phyloP scores from a whole-genome alignment of 1,140 invertebrate genomes.

The Drosophila orosa region DNA sequence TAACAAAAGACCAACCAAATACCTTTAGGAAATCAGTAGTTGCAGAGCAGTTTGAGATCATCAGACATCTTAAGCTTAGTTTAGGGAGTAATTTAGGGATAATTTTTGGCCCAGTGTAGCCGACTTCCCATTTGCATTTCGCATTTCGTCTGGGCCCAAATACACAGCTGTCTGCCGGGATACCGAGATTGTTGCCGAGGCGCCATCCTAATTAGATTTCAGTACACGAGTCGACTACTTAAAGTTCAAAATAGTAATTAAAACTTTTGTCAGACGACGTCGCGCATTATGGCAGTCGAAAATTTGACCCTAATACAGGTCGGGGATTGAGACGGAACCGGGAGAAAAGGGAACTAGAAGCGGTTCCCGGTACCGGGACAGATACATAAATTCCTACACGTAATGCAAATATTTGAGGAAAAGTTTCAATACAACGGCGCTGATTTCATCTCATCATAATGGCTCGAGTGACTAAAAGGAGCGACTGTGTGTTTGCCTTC shows the following conservation, averaged over 20 bases:
- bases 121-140: conserved; percentile 42
- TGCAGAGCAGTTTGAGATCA: not conserved
- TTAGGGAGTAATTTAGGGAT: not conserved
- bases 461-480: conserved; percentile 5
- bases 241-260: conserved; percentile 84
- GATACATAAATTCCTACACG: conserved; percentile 52
- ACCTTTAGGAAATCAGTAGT: not conserved
- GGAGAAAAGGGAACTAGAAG: not conserved
- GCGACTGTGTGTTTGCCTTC: conserved; percentile 27
- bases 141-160: conserved; percentile 38
- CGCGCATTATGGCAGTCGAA: conserved; percentile 61
- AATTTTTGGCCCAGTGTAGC: conserved; percentile 4
- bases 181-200: conserved; percentile 47
- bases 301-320: conserved; percentile 57
- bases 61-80: not conserved
- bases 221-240: conserved; percentile 82
- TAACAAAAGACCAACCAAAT: not conserved
- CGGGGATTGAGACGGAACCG: conserved; percentile 13
- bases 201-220: conserved; percentile 80
- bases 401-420: conserved; percentile 66
- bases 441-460: conserved; percentile 52
- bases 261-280: conserved; percentile 77
- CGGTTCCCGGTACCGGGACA: conserved; percentile 2
- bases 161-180: conserved; percentile 52
- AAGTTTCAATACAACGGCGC: conserved; percentile 53